Base-by-base conservation (phyloP, 2,888 invertebrate genomes). In the Chaetogeoica ovagalla region DNA sequence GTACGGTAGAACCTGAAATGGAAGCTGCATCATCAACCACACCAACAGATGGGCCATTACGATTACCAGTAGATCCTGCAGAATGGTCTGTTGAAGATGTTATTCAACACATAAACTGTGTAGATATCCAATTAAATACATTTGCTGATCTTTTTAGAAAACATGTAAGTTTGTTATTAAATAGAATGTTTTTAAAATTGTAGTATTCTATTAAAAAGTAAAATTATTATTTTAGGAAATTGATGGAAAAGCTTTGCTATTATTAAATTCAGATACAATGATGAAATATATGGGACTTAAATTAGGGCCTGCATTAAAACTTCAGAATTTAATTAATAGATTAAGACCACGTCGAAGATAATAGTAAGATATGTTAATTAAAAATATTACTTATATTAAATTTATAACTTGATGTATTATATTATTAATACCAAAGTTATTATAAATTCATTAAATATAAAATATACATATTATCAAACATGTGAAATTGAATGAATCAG, bases 281-380 rank as follows among this genome's bases (percentile, higher is more conserved):
- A 97, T 98, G 96, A 96, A 96, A 85, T 98, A 98, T 86, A 97
- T 98, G 97, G 96, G 95, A 73, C 89, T 98, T 72, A 98, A 97
- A 86, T 89, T 98, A 66, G 98, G 98, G 52, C 98, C 98, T 79
- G 97, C 98, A 82, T 89, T 98, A 85, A 98, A 98, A 89, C 95
- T 98, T 85, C 95, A 95, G 88, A 95, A 97, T 89, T 89, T 97
- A 86, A 96, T 97, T 79, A 92, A 93, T 83, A 92, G 93, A 87
- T 90, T 95, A 84, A 83, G 82, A 68, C 82, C 77, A 39, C 92
- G 91, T 87, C 91, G 90, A 85, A 79, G 79, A 63, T 79, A 79
- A 79, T 65, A 69, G 69, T 69, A 69, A 55, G 66, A 3, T 19
- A 13, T n/a, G 4, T 30, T 66, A 30, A 48, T 52, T 68, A 52